Base-by-base conservation (phyloP, 2,797 vertebrate genomes). In the Coendou prehensilis region DNA sequence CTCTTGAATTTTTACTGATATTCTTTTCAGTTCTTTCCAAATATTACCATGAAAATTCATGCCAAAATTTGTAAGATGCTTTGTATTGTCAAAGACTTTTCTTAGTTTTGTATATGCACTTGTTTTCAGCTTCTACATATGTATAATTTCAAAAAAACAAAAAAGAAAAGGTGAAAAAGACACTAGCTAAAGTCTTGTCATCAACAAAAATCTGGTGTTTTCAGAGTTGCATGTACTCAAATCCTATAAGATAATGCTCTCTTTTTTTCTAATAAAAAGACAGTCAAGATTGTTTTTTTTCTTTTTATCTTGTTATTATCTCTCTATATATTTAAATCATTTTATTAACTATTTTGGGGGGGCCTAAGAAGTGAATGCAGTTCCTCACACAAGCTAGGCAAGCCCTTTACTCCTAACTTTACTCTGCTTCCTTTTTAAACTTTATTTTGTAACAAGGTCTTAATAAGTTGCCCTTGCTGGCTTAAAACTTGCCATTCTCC, bases 161-260 rank as follows among this genome's bases (percentile, higher is more conserved):
- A 57, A 82, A 45, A 45, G 9, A 28, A 56, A 30, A 33, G 6
- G n/a, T 18, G 64, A 14, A 92, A n/a, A 47, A 63, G 96, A 64
- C 26, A 78, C 28, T 17, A 92, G 22, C 83, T 4, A 1, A 97
- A 97, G 17, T 97, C 94, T 79, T 95, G 85, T 37, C 78, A 96
- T 81, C 64, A 92, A 41, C 63, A 89, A 95, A 97, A 54, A 0
- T 92, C 69, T 98, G 41, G 2, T 94, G 91, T 64, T 87, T 97
- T 95, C 94, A 90, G 84, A 96, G 95, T 79, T 50, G 81, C 93
- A 93, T 96, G 59, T 54, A 96, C 93, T 91, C 59, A 96, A 97
- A 63, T 89, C 75, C 67, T 97, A 88, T 33, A 82, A 63, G 26
- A 91, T 94, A 56, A 91, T 79, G 50, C 1, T 95, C 13, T 37